A percentile compares a stretch with the other conserved stretches of the same genome.
phyloP scores from a whole-genome alignment of 2,797 vertebrate species.

The Girardinus metallicus region DNA sequence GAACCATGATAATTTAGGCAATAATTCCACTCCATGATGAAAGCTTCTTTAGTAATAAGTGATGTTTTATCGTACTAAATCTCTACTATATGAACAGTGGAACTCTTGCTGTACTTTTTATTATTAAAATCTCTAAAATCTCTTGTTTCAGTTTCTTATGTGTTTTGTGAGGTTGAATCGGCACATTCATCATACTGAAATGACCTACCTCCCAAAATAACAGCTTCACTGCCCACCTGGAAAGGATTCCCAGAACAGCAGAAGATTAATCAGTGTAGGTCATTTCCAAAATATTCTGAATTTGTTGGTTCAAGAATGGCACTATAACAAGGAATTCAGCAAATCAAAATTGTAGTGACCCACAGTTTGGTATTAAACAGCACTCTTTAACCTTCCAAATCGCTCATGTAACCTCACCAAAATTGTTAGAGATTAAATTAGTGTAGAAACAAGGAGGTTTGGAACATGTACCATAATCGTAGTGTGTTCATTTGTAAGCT shows the following conservation, averaged over 20 bases:
- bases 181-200: neutral
- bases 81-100: neutral
- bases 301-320: neutral
- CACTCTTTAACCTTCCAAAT: neutral
- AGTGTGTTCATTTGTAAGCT: conserved; percentile 12
- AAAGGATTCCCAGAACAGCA: neutral
- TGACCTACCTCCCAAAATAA: neutral
- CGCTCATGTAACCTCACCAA: neutral
- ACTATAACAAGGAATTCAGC: neutral
- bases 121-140: neutral
- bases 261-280: neutral
- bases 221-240: neutral
- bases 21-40: neutral
- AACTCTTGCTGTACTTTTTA: neutral
- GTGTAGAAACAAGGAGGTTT: neutral
- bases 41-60: neutral
- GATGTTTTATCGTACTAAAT: neutral
- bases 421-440: neutral
- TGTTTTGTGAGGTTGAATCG: neutral
- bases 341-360: neutral
- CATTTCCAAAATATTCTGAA: neutral
- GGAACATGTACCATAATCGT: neutral
- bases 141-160: neutral
- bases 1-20: neutral
- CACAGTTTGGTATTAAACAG: neutral